Conservation (phyloP, 2,113 vertebrate species). For the Drymodes brunneopygia region DNA sequence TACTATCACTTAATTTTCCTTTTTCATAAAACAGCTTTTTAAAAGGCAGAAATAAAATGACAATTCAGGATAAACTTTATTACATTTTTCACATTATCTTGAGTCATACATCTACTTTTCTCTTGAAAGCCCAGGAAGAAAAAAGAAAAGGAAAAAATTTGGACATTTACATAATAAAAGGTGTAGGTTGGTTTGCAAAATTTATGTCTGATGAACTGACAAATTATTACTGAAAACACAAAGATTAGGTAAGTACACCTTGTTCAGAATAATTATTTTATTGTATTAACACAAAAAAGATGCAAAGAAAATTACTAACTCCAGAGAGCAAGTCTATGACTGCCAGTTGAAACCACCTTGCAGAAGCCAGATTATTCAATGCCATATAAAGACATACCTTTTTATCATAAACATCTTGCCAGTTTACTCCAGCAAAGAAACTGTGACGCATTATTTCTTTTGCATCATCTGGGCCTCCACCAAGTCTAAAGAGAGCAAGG, state of each 20-base stretch:
- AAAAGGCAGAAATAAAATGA: not conserved
- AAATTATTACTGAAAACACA: not conserved
- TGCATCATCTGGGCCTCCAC: constrained; percentile 94
- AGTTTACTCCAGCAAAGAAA: constrained; percentile 92
- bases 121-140: not conserved
- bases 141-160: not conserved
- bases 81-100: not conserved
- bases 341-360: not conserved
- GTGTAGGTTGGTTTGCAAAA: not conserved
- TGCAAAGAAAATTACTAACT: not conserved
- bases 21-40: not conserved
- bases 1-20: not conserved
- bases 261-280: not conserved
- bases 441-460: constrained; percentile 98
- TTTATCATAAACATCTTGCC: constrained; percentile 98
- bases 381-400: constrained; percentile 78
- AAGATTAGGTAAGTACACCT: not conserved
- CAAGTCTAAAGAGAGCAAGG: constrained; percentile 75
- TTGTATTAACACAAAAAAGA: not conserved
- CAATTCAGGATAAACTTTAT: not conserved
- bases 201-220: not conserved
- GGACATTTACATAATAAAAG: not conserved
- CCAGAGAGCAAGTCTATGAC: not conserved
- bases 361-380: not conserved
- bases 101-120: not conserved